Conservation (phyloP, 2,113 vertebrate genomes). For the Psilopsiagon aymara region DNA sequence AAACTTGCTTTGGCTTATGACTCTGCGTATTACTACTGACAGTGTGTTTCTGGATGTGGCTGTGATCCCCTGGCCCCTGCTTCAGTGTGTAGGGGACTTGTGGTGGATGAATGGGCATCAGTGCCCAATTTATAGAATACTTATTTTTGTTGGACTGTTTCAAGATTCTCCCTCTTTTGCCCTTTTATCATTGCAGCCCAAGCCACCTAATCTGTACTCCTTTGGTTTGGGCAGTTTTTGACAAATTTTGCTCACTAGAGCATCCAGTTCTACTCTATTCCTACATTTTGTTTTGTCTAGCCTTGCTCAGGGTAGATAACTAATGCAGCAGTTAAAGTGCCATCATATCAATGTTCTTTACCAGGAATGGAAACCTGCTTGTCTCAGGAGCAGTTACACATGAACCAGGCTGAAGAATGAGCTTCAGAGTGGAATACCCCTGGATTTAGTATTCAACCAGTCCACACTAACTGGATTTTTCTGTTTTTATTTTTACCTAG, state of each 20-base stretch:
- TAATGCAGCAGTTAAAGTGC: constrained; percentile 1
- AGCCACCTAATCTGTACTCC: neutral
- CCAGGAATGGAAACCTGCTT: neutral
- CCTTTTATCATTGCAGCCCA: neutral
- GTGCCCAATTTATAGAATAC: neutral
- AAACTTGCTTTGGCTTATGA: neutral
- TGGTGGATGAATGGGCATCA: neutral
- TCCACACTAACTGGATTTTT: neutral
- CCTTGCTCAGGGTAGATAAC: neutral
- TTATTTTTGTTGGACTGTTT: neutral
- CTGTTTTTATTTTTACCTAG: neutral
- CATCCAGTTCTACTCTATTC: neutral
- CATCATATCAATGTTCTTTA: neutral
- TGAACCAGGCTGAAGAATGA: neutral
- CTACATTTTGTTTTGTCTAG: constrained; percentile 15
- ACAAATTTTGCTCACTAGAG: neutral
- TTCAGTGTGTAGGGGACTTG: neutral
- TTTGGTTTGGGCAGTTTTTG: neutral
- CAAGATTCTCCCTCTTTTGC: neutral
- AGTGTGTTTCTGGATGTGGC: neutral
- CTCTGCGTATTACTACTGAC: fast-evolving
- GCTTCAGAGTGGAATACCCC: neutral
- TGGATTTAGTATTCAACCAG: neutral
- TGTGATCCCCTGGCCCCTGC: neutral
- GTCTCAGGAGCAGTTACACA: neutral